These are phyloP conservation scores for Phymatocera aterrima DNA, from an alignment of 2,888 invertebrate species.

Conservation along the genomic window DNA sequence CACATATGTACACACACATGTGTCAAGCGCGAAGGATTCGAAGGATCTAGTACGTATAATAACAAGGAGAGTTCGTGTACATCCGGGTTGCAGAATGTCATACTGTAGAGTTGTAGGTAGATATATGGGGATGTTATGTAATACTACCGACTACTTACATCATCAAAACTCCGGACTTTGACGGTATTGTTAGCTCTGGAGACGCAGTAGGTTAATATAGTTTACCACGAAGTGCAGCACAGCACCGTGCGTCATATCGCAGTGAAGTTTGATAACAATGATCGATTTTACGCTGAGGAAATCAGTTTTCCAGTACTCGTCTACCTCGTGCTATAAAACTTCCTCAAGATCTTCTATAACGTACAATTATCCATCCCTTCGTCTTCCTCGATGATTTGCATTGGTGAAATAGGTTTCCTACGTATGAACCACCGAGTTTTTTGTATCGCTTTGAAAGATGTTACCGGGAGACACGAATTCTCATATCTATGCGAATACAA, in stretches of 20 bases:
- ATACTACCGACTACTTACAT: too few relatives aligned
- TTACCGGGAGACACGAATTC: too few relatives aligned
- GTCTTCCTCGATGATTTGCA: background rate
- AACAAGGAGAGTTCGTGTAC: slow-evolving; percentile 11
- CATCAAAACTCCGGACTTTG: slow-evolving; percentile 20
- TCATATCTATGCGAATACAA: too few relatives aligned
- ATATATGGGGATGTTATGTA: too few relatives aligned
- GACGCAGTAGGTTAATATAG: too few relatives aligned
- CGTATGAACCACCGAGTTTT: too few relatives aligned
- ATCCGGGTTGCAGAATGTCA: background rate
- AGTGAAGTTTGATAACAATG: background rate
- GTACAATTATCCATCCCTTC: background rate
- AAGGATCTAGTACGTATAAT: background rate
- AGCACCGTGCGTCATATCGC: background rate
- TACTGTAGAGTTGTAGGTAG: background rate
- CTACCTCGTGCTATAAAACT: background rate
- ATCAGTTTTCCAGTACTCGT: background rate
- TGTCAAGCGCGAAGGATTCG: background rate
- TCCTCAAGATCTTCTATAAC: background rate
- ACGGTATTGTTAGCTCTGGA: slow-evolving; percentile 39
- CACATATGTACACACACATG: too few relatives aligned
- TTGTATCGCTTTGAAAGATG: too few relatives aligned
- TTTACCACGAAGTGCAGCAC: background rate
- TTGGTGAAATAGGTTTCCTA: too few relatives aligned
- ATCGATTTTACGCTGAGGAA: background rate